phyloP scores from a whole-genome alignment of 2,113 vertebrate genomes.

The Dolichotis patagonum region DNA sequence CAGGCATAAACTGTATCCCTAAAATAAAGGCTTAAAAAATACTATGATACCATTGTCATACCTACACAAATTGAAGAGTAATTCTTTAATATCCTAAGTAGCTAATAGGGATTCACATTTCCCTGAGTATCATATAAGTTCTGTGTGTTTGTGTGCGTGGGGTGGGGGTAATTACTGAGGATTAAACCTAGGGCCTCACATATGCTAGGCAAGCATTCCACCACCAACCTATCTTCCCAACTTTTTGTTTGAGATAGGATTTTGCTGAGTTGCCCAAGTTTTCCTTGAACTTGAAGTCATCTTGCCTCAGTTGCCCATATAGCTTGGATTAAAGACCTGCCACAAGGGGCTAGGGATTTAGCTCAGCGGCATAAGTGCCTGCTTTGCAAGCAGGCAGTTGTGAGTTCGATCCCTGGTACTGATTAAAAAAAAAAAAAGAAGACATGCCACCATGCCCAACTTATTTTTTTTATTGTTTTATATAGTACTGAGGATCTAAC shows the following conservation, averaged over 20 bases:
- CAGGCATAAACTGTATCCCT: background rate
- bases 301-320: background rate
- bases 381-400: no score
- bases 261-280: background rate
- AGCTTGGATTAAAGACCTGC: background rate
- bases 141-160: background rate
- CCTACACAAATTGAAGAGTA: background rate
- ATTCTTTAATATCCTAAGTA: background rate
- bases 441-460: background rate
- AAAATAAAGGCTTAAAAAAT: slow-evolving; percentile 41
- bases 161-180: background rate
- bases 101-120: background rate
- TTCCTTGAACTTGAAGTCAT: background rate
- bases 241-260: background rate
- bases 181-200: background rate
- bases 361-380: no score
- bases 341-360: no score
- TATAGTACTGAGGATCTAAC: background rate
- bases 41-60: background rate
- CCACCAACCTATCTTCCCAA: background rate
- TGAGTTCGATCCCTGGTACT: no score
- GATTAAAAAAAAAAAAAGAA: no score
- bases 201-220: background rate
- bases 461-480: background rate
- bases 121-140: background rate